Conservation (phyloP, 2,797 vertebrate genomes). For the Babyrousa celebensis region DNA sequence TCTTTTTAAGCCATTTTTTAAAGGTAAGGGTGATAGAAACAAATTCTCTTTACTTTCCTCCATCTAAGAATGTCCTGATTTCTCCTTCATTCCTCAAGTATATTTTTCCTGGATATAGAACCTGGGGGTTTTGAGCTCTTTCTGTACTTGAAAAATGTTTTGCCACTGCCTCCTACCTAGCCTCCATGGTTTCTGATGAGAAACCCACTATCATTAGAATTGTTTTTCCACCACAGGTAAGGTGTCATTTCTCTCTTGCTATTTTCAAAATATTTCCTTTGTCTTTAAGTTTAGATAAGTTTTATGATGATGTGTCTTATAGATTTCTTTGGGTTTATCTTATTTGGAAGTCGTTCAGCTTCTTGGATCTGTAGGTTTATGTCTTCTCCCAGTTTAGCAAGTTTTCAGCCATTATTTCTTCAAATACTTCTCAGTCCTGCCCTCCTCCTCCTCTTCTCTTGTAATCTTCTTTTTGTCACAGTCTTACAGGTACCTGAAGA, state of each 20-base stretch:
- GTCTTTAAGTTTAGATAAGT: neutral
- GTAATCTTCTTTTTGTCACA: neutral
- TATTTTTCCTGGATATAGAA: neutral
- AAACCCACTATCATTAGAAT: neutral
- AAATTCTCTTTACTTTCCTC: neutral
- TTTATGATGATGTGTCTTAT: neutral
- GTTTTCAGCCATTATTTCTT: neutral
- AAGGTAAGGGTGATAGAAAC: neutral
- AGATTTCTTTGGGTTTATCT: neutral
- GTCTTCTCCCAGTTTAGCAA: neutral
- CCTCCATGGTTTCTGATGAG: neutral
- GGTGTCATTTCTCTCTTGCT: neutral
- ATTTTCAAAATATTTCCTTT: neutral
- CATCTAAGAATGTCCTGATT: neutral
- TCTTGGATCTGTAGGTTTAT: neutral
- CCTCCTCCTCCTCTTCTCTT: neutral
- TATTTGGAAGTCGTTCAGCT: conserved; percentile 8
- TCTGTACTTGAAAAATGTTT: neutral
- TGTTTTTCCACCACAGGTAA: neutral
- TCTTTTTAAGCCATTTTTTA: neutral
- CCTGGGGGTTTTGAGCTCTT: neutral
- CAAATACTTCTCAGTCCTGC: neutral
- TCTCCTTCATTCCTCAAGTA: conserved; percentile 1
- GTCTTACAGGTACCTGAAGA: neutral
- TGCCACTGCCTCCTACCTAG: neutral